Base-by-base conservation (phyloP, 2,797 vertebrate genomes). In the Artibeus jamaicensis region DNA sequence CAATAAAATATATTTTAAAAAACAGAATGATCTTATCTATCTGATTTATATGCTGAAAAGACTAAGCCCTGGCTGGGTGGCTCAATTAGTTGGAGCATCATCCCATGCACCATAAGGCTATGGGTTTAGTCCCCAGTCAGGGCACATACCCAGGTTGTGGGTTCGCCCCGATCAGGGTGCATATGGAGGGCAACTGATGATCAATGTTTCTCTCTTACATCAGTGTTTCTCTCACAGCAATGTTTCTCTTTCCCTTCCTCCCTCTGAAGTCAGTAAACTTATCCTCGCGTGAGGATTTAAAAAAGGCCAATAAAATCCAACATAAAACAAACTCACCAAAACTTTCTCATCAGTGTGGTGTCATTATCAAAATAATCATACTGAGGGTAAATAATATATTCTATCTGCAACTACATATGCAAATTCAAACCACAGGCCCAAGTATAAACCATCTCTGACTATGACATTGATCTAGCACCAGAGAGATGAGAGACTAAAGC, bases 361-460 rank as follows among this genome's bases (percentile, higher is more conserved):
- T 89, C 57, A 42, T n/a, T 87, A 89, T 89, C 19, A 90, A 88
- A 96, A 95, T 39, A 57, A 65, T 86, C 42, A 67, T 16, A 70
- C 0, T 78, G 42, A 89, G n/a, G 19, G 29, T 26, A 94, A 88
- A 79, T 46, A 86, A 82, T 77, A 11, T 50, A 32, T 62, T 92
- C 22, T 57, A 62, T 53, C n/a, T 89, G 18, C 26, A 93, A 84
- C 39, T 46, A 0, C 34, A 89, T 73, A 26, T 82, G 18, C 59
- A 91, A 94, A 95, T 94, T 73, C 44, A 39, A 90, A 96, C 12
- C 18, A 50, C 1, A 19, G 59, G 44, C 39, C 71, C 16, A 83
- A 82, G n/a, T 86, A 46, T 24, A 74, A 79, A 7, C 18, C 55
- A 89, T 83, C 74, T 82, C 55, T 73, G 16, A 93, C 86, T 22